Conservation (phyloP, 2,888 invertebrate genomes). For the Polydesmus complanatus region DNA sequence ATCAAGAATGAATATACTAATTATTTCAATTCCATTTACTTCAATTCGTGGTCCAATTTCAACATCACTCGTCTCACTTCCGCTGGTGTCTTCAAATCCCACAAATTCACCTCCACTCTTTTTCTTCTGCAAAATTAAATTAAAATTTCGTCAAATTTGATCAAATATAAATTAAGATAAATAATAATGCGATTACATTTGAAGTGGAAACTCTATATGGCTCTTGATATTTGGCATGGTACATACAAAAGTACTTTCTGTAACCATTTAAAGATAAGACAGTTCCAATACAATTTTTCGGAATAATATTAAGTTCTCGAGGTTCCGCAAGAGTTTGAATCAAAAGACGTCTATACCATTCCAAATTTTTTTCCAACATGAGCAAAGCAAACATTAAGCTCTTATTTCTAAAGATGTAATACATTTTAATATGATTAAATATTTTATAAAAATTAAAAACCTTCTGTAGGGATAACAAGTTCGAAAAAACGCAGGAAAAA, state of each 20-base stretch:
- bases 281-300: conserved; percentile 90
- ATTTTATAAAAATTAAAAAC: conserved; percentile 38
- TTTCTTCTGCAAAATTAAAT: conserved; percentile 43
- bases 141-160: neutral
- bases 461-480: conserved; percentile 91
- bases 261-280: conserved; percentile 92
- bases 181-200: neutral
- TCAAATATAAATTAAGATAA: neutral
- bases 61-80: conserved; percentile 33
- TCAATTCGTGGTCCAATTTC: conserved; percentile 28
- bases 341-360: conserved; percentile 84
- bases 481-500: conserved; percentile 81
- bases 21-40: neutral
- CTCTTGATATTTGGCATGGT: conserved; percentile 90
- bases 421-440: neutral
- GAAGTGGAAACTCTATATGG: conserved; percentile 8
- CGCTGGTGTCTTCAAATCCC: conserved; percentile 57
- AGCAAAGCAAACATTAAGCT: conserved; percentile 89
- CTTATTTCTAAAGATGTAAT: conserved; percentile 56
- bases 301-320: conserved; percentile 75
- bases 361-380: conserved; percentile 77
- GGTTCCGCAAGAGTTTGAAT: conserved; percentile 72
- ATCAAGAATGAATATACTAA: neutral
- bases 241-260: conserved; percentile 95
- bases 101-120: conserved; percentile 55